A percentile compares a stretch with the other conserved stretches of the same genome.
Evolutionary conservation across 2,888 invertebrate species (phyloP).

Genomic region (Diplazon laetatorius): DNA sequence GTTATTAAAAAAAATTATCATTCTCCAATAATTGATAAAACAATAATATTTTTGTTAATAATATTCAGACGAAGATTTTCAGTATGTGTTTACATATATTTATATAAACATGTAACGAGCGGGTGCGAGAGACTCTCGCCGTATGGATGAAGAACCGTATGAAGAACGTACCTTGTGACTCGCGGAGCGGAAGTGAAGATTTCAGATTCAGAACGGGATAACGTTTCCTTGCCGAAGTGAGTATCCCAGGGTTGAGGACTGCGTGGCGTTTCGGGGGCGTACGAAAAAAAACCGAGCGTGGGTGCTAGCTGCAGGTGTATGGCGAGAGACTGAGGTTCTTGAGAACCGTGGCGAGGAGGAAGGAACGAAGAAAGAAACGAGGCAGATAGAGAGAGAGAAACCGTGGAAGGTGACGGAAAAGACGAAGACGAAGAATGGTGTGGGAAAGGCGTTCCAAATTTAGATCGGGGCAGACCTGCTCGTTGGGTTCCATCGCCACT

Average conservation of each 20-base stretch:
- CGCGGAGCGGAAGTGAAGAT: conserved; percentile 75
- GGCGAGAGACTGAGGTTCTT: conserved; percentile 65
- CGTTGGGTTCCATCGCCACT: conserved; percentile 62
- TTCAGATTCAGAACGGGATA: conserved; percentile 71
- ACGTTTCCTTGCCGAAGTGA: conserved; percentile 72
- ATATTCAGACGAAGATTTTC: too few relatives aligned
- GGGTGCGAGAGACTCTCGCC: too few relatives aligned
- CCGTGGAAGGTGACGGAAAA: conserved; percentile 3
- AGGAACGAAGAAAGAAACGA: conserved; percentile 1
- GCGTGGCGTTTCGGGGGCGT: conserved; percentile 12
- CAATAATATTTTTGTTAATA: too few relatives aligned
- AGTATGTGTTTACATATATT: too few relatives aligned
- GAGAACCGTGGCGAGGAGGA: conserved; percentile 65
- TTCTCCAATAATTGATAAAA: too few relatives aligned
- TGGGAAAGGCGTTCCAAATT: conserved; percentile 78
- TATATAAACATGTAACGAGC: too few relatives aligned
- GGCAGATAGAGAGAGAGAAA: background rate
- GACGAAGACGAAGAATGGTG: conserved; percentile 65
- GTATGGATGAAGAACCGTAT: too few relatives aligned
- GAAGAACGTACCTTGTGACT: conserved; percentile 53
- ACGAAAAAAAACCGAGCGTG: conserved; percentile 65
- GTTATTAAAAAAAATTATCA: too few relatives aligned
- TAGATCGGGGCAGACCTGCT: conserved; percentile 67
- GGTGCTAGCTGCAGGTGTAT: conserved; percentile 78
- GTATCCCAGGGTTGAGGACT: conserved; percentile 66